Base-by-base conservation (phyloP, 2,888 invertebrate species). In the Gortyna flavago region DNA sequence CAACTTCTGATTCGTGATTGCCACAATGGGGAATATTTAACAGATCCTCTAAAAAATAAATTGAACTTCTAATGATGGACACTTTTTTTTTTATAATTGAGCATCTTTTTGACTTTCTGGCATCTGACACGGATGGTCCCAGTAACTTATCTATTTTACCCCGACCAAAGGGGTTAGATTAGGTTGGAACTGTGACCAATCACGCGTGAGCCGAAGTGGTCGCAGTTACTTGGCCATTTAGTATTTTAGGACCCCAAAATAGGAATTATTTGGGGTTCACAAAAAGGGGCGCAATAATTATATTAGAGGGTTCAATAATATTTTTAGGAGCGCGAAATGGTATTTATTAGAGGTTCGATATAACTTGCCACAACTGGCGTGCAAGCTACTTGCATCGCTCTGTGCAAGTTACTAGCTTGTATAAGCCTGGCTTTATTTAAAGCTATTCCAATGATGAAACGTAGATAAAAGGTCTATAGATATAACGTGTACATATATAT, bases 401-500 rank as follows among this genome's bases (percentile, higher is more conserved):
- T 21, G 18, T 69, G 51, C 70, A 70, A 51, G 51, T 21, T 25
- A 13, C 18, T 11, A 35, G 11, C n/a, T 5, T 57, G n/a, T 75
- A 18, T 41, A 11, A 2, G 2, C 29, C 32, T 25, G 13, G 6
- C 25, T 65, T 65, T 32, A 76, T 51, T 35, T n/a, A 29, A 62
- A 25, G 51, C 29, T 9, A 48, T n/a, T 48, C 29, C 41, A 54
- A 62, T 32, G 13, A 38, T 21, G 25, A n/a, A 54, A 48, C 32
- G 35, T 44, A 64, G 29, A 32, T 3, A 48, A 48, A 66, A n/a
- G 1, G 2, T 62, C 25, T 44, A n/a, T 67, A 62, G 11, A 35
- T 18, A 18, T 62, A 61, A 35, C 21, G 9, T 71, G 57, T 71
- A 79, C 21, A 79, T 51, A 51, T 41, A 69, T 79, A 57, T 65